Evolutionary conservation across 2,888 invertebrate species (phyloP), one percentile per base, ranked within the genome.

Genomic region (Leptinotarsa rubiginosa): DNA sequence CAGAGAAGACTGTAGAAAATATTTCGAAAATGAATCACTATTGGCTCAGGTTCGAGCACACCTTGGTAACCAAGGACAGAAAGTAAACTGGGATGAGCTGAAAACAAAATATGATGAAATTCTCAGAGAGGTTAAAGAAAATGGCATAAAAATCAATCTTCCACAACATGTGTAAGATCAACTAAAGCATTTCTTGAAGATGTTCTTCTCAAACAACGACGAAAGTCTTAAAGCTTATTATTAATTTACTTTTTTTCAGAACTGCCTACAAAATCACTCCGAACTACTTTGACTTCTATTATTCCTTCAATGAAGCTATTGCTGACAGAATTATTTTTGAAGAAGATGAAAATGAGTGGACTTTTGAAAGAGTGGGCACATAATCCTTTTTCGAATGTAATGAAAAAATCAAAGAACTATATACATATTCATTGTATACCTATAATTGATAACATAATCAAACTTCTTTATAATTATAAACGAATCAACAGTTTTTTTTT

Each of bases 111-210:
- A 89, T 78, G 90, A 90, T 78, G 77, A 86, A 74, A 75, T 89
- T 49, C 70, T 88, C 7, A 74, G 84, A 13, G 82, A 87, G 22
- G 84, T 86, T 22, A 75, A 79, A 20, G 73, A 74, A 66, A 82
- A 79, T 10, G 80, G 85, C 16, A 80, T 85, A n/a, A 79, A 82
- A 49, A 80, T 90, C 20, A 50, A 52, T 54, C 62, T 70, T 62
- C 90, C 90, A 1, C 87, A 88, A 64, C 85, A 90, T 77, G 85
- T 88, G 90, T 90, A 85, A 86, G 89, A 86, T 72, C 59, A 64
- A 4, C n/a, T 4, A 47, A 13, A 31, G 22, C 25, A 2, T 52
- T 49, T 56, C 31, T 50, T 47, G 2, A 65, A 31, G n/a, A 65
- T 41, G 13, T 25, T 25, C 0, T 20, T 2, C 15, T 59, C 25